Evolutionary conservation across 2,797 vertebrate species (phyloP).

Genomic region (Neostethus bicornis): DNA sequence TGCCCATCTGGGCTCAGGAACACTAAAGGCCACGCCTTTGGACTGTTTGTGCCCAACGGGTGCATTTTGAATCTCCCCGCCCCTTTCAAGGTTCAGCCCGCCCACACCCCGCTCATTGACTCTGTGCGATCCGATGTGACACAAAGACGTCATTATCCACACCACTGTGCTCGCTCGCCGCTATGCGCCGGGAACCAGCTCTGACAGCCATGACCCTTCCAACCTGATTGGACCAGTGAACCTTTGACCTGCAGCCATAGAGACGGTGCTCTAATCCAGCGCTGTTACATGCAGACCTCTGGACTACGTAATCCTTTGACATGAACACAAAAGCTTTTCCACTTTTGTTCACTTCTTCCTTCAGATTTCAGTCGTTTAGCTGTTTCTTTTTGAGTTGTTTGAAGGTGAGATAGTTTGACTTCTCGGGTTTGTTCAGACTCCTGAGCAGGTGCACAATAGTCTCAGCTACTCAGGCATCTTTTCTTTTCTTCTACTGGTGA

Average conservation of each 20-base stretch:
- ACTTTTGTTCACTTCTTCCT: slow-evolving; percentile 32
- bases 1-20: slow-evolving; percentile 70
- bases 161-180: slow-evolving; percentile 73
- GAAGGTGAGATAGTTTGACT: slow-evolving; percentile 48
- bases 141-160: slow-evolving; percentile 72
- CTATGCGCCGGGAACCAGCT: slow-evolving; percentile 72
- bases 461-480: slow-evolving; percentile 76
- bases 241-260: slow-evolving; percentile 67
- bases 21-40: slow-evolving; percentile 65
- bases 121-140: slow-evolving; percentile 71
- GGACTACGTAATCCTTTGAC: slow-evolving; percentile 58
- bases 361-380: slow-evolving; percentile 35
- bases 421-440: slow-evolving; percentile 61
- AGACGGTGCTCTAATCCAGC: slow-evolving; percentile 71
- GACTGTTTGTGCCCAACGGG: slow-evolving; percentile 55
- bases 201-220: slow-evolving; percentile 73
- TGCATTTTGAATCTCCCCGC: slow-evolving; percentile 34
- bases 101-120: slow-evolving; percentile 54
- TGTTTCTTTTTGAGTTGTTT: slow-evolving; percentile 58
- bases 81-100: slow-evolving; percentile 29
- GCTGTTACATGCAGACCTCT: slow-evolving; percentile 72
- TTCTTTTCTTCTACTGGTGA: slow-evolving; percentile 70
- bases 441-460: slow-evolving; percentile 70
- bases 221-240: slow-evolving; percentile 67
- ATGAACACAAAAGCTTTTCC: slow-evolving; percentile 43